Conservation (phyloP, 2,113 vertebrate genomes). For the Dolichallabes microphthalmus region DNA sequence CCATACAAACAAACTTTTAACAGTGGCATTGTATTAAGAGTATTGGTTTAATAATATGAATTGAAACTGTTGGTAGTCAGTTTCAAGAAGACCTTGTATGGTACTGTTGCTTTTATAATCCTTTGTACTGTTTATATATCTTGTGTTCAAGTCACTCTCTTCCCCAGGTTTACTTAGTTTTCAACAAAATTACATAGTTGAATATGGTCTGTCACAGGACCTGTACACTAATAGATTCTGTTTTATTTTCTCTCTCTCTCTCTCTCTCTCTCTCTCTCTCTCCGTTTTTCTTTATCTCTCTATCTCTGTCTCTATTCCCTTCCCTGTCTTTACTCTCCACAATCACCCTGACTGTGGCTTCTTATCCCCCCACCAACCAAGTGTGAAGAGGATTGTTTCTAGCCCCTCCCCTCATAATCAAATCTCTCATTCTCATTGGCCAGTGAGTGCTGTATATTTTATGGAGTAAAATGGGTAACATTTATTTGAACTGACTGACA, state of each 20-base stretch:
- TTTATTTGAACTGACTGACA: conserved; percentile 33
- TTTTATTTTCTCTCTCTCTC: conserved; percentile 62
- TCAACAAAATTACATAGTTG: conserved; percentile 57
- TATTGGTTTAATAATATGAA: not conserved
- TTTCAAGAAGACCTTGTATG: not conserved
- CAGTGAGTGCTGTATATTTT: conserved; percentile 65
- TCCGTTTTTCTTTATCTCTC: conserved; percentile 48
- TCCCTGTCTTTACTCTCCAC: conserved; percentile 58
- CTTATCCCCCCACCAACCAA: conserved; percentile 65
- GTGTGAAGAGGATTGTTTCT: conserved; percentile 68
- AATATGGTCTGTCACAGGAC: conserved; percentile 49
- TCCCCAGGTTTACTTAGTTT: conserved; percentile 55
- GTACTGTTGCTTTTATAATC: not conserved
- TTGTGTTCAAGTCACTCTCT: conserved; percentile 31
- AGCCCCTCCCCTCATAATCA: conserved; percentile 66
- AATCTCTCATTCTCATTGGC: conserved; percentile 65
- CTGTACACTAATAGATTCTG: conserved; percentile 66
- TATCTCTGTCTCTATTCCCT: conserved; percentile 20
- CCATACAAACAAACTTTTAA: not conserved
- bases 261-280: conserved; percentile 61
- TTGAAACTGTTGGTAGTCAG: not conserved
- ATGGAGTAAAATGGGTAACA: conserved; percentile 49
- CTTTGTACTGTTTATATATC: conserved; percentile 16
- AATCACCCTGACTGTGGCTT: conserved; percentile 62
- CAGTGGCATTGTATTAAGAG: not conserved